Conservation (phyloP, 2,888 invertebrate genomes). For the Choristoneura rosaceana region DNA sequence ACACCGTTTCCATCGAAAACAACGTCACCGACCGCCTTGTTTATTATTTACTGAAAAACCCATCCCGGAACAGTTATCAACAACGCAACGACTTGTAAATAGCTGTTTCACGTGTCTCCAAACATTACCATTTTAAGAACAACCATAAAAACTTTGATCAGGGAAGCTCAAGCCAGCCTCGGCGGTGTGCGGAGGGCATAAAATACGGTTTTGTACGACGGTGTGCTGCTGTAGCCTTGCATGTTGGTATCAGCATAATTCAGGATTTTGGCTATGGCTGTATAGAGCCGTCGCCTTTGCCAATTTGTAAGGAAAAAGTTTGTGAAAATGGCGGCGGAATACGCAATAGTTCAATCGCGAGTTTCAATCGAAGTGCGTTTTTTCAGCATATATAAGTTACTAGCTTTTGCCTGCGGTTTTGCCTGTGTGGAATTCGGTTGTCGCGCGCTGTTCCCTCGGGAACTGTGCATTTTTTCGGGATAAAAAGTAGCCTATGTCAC, state of each 20-base stretch:
- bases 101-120: slow-evolving; percentile 30
- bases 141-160: slow-evolving; percentile 37
- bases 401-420: too few relatives aligned
- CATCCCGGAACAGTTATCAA: slow-evolving; percentile 31
- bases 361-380: too few relatives aligned
- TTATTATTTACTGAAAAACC: slow-evolving; percentile 34
- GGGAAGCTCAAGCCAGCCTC: background rate
- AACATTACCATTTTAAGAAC: slow-evolving; percentile 40
- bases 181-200: background rate
- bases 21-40: slow-evolving; percentile 7
- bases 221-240: slow-evolving; percentile 28
- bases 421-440: too few relatives aligned
- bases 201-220: slow-evolving; percentile 5
- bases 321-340: slow-evolving; percentile 19
- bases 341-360: too few relatives aligned
- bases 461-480: too few relatives aligned
- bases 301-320: slow-evolving; percentile 43
- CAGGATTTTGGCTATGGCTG: slow-evolving; percentile 44
- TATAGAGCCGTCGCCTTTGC: slow-evolving; percentile 37
- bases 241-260: slow-evolving; percentile 45
- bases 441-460: too few relatives aligned
- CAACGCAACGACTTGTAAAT: slow-evolving; percentile 31
- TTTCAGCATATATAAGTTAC: too few relatives aligned
- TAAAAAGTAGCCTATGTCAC: too few relatives aligned
- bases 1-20: background rate